phyloP scores from a whole-genome alignment of 2,888 invertebrate species.

The Thera britannica region DNA sequence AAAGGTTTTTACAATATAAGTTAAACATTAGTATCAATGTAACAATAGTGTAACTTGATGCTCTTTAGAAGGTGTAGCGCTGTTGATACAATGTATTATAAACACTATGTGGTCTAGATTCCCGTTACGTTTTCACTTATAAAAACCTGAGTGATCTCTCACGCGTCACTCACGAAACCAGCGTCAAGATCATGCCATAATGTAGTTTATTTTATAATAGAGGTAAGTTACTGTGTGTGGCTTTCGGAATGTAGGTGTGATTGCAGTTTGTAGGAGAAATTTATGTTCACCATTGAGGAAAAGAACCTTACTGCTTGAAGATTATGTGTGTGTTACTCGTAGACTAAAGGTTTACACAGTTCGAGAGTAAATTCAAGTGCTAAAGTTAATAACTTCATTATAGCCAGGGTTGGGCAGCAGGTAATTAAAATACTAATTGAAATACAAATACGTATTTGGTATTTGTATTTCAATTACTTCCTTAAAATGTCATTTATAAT shows the following conservation, averaged over 20 bases:
- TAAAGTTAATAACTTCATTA: not conserved
- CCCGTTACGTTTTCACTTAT: slow-evolving; percentile 39
- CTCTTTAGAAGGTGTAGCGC: not conserved
- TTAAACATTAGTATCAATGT: not conserved
- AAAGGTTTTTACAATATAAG: not conserved
- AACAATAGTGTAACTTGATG: not conserved
- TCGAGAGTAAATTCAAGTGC: not conserved
- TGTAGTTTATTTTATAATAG: slow-evolving; percentile 30
- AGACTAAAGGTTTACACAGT: not conserved
- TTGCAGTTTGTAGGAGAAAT: slow-evolving; percentile 29
- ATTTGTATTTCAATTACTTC: too few relatives aligned
- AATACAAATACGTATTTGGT: too few relatives aligned
- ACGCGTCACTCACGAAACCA: slow-evolving; percentile 45
- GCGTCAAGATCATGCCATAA: slow-evolving; percentile 32
- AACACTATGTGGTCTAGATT: slow-evolving; percentile 12
- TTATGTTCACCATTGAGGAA: not conserved
- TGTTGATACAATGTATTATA: slow-evolving; percentile 7
- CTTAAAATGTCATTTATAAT: too few relatives aligned
- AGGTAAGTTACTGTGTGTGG: slow-evolving; percentile 18
- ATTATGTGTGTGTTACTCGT: not conserved
- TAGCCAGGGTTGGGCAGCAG: not conserved
- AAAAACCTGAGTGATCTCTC: slow-evolving; percentile 38
- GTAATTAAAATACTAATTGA: too few relatives aligned
- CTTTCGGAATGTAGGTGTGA: slow-evolving; percentile 21
- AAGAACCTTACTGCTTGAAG: not conserved